These are phyloP conservation scores for Bombus haemorrhoidalis DNA, from an alignment of 1,140 invertebrate species.

Conservation along the genomic window DNA sequence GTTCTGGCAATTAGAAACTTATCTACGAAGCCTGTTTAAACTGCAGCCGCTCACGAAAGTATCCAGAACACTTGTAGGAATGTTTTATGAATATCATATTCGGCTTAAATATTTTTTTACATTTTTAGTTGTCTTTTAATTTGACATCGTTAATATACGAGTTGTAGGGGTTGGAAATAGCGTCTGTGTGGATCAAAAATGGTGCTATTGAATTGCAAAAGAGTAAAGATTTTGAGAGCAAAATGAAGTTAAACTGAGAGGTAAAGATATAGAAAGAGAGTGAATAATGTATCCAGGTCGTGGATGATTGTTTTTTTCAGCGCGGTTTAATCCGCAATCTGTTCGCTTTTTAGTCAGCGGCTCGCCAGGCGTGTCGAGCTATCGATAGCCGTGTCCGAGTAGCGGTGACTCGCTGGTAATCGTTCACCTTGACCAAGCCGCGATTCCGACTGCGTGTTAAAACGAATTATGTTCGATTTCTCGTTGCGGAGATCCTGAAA, in stretches of 20 bases:
- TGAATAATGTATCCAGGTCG: not conserved
- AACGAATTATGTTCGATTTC: constrained; percentile 25
- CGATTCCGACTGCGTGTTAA: constrained; percentile 8
- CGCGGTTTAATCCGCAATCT: not conserved
- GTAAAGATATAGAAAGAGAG: not conserved
- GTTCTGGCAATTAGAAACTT: not conserved
- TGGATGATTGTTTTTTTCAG: not conserved
- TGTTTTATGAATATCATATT: too few species aligned
- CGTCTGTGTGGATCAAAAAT: not conserved
- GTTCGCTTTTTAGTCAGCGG: not conserved
- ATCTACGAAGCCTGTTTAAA: not conserved
- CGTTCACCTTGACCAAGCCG: constrained; percentile 14
- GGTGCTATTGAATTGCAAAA: not conserved
- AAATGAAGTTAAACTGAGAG: not conserved
- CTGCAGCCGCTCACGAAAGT: not conserved
- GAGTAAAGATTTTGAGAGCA: not conserved
- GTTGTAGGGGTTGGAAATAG: not conserved
- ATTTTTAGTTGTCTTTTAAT: not conserved
- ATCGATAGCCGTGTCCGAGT: not conserved
- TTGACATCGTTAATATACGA: not conserved
- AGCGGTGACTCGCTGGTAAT: not conserved
- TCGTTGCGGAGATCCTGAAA: not conserved
- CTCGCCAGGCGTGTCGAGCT: constrained; percentile 8
- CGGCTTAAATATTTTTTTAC: too few species aligned
- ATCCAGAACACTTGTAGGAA: too few species aligned